Base-by-base conservation (phyloP, 2,888 invertebrate species). In the Electrophaes corylata region DNA sequence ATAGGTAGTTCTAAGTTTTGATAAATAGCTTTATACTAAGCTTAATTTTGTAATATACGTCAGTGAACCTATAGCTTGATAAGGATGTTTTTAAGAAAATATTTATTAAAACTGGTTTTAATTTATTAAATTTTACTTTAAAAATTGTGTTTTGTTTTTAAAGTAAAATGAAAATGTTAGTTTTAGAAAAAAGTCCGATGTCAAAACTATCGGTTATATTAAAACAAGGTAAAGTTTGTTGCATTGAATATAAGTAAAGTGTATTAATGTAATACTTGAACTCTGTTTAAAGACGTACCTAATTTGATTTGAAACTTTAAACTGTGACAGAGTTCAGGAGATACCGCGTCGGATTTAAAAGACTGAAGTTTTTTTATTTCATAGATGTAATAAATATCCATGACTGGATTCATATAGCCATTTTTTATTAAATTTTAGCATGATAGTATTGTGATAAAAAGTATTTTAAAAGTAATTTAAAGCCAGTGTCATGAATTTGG, bases 371-470 rank as follows among this genome's bases (percentile, higher is more conserved):
- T 81, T 83, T 80, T 81, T 80, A 75, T 74, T 77, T 77, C 66
- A 70, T 88, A 87, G 84, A 67, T 73, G 35, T 67, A 62, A 60
- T 47, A 43, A 47, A 78, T 77, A 72, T 84, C 84, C 86, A 78
- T 81, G 80, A 81, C 78, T 83, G 84, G 84, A 87, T 84, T 64
- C 68, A 62, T 75, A 64, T 75, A 80, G 79, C 81, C 81, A 80
- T 83, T 82, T 74, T n/a, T 78, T 76, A 78, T 54, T 20, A 60
- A 82, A 74, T 83, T 82, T 79, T 83, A 85, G 81, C 79, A 75
- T 76, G 76, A 73, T 82, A 81, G 74, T 73, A 81, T 79, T 89
- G 88, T 90, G 87, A 90, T 90, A 88, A 83, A 78, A 84, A 81
- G 74, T 84, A 84, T 88, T 89, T 86, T 86, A 84, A 85, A n/a